phyloP scores from a whole-genome alignment of 2,888 invertebrate genomes.

The Itoplectis maculator region DNA sequence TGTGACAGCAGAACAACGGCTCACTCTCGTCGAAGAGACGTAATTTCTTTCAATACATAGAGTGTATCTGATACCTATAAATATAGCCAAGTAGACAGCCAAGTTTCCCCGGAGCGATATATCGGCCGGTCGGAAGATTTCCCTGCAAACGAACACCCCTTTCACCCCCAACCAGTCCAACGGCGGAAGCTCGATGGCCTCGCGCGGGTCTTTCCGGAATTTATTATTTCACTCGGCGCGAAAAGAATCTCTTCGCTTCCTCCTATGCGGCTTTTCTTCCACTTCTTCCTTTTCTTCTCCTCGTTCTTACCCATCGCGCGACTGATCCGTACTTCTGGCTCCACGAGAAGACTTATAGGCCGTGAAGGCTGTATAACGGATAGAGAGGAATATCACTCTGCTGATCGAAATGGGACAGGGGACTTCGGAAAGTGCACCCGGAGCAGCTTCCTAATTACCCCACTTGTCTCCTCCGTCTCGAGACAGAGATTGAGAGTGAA shows the following conservation, averaged over 20 bases:
- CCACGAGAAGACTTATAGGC: constrained; percentile 14
- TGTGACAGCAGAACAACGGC: constrained; percentile 45
- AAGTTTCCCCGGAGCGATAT: constrained; percentile 62
- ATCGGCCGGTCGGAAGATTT: constrained; percentile 56
- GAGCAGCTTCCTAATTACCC: constrained; percentile 44
- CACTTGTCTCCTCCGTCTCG: constrained; percentile 1
- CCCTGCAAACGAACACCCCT: not conserved
- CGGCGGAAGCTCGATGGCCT: constrained; percentile 2
- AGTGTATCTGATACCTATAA: no score
- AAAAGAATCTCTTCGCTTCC: constrained; percentile 46
- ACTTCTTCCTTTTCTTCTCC: not conserved
- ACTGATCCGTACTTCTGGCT: constrained; percentile 47
- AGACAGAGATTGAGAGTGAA: not conserved
- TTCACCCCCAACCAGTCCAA: constrained; percentile 32
- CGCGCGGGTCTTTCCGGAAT: constrained; percentile 46
- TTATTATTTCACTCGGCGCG: constrained; percentile 62
- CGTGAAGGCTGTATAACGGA: constrained; percentile 14
- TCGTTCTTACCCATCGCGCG: constrained; percentile 21
- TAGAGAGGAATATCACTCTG: constrained; percentile 1
- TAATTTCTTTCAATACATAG: constrained; percentile 53
- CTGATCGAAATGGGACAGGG: constrained; percentile 42
- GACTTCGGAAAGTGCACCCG: constrained; percentile 11
- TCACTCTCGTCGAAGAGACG: constrained; percentile 38
- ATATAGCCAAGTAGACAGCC: constrained; percentile 40
- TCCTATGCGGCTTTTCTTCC: not conserved